Percentiles rank a stretch among this genome's conserved stretches.
Conservation (phyloP, 2,888 invertebrate species). For the Nemurella pictetii region DNA sequence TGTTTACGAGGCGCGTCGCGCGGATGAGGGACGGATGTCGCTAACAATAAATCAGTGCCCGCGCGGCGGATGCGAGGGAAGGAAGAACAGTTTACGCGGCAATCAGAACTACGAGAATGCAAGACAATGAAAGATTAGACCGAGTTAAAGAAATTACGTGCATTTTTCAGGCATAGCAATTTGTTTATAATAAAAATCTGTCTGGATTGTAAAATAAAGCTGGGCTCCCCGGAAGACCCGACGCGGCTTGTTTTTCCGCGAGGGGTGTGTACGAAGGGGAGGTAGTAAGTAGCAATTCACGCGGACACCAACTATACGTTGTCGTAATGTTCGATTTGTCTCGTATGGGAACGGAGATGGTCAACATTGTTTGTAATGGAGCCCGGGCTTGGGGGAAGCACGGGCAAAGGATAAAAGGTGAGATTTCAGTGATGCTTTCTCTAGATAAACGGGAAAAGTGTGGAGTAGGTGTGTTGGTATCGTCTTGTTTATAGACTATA, state of each 20-base stretch:
- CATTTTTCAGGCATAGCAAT: constrained; percentile 28
- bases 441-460: constrained; percentile 18
- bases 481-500: constrained; percentile 27
- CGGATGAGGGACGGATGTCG: constrained; percentile 37
- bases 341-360: constrained; percentile 30
- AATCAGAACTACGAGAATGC: constrained; percentile 22
- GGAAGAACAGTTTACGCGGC: constrained; percentile 32
- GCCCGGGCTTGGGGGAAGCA: constrained; percentile 12
- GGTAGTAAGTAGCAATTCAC: constrained; percentile 37
- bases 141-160: constrained; percentile 21
- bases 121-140: constrained; percentile 34
- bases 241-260: not conserved
- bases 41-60: constrained; percentile 35
- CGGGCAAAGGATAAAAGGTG: constrained; percentile 8
- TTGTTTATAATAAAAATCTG: constrained; percentile 15
- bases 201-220: not conserved
- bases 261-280: not conserved
- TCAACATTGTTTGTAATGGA: constrained; percentile 1
- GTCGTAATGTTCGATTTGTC: constrained; percentile 40
- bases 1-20: constrained; percentile 24
- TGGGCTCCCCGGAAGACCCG: not conserved
- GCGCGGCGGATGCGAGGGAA: constrained; percentile 21
- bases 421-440: constrained; percentile 3
- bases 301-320: constrained; percentile 9
- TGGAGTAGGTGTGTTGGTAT: constrained; percentile 22